Evolutionary conservation across 2,888 invertebrate genomes (phyloP), one percentile per base, ranked within the genome.

Genomic region (Tachina fera): DNA sequence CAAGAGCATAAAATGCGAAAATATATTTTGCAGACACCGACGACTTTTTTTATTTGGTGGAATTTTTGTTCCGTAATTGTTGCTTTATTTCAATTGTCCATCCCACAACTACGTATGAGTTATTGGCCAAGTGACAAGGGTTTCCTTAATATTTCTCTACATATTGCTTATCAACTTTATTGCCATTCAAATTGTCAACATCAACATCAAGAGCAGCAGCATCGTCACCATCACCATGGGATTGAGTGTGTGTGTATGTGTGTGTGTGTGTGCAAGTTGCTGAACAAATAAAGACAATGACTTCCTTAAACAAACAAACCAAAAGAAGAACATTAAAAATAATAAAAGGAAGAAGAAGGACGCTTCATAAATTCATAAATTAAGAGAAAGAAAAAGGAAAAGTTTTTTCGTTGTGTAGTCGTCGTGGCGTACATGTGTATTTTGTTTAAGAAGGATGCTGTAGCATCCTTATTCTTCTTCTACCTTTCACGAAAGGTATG

Each of bases 251-350:
- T 56, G 63, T 61, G 61, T 58, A 9, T 67, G 16, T 9, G 31
- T 31, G 31, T 31, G 31, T 56, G 63, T 61, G 61, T 72, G 22
- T 19, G 45, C 14, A 31, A 76, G 22, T 58, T 56, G 60, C 22
- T 43, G 13, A 65, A 47, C 65, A 77, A 79, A 83, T 53, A 74
- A 53, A 47, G 19, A 39, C 60, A 53, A 83, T 61, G 61, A 67
- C 71, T 83, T 79, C 39, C 74, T 61, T 67, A 19, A 56, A 41
- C 45, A 68, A 45, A 67, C 51, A 45, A 47, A 1, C 1, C 11
- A 47, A 43, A 14, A 47, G 47, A 47, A 65, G 14, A n/a, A 47
- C 6, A 22, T 45, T 19, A 43, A 10, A 22, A 58, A 49, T 8
- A 49, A 45, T 39, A 56, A 67, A 56, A 47, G 51, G 49, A 51